Percentiles rank a stretch among this genome's conserved stretches.
Evolutionary conservation across 2,113 vertebrate genomes (phyloP).

Genomic region (Arenaria interpres): DNA sequence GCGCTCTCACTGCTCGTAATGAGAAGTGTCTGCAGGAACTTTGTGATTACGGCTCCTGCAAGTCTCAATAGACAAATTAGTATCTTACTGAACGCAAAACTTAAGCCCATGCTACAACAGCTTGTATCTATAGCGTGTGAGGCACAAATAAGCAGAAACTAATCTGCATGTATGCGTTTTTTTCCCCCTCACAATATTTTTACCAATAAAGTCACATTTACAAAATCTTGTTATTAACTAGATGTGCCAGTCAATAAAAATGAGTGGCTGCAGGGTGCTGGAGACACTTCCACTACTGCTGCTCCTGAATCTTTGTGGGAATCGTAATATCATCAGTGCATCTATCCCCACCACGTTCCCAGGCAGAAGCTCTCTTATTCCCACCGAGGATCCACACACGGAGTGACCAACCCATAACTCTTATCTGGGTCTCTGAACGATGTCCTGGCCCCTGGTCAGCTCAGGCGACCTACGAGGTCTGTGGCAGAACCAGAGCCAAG

Average conservation of each 20-base stretch:
- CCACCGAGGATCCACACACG: background rate
- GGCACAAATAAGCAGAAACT: background rate
- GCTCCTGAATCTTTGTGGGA: fast-evolving
- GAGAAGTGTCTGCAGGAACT: background rate
- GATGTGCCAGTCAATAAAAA: background rate
- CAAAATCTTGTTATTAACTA: background rate
- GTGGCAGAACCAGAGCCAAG: background rate
- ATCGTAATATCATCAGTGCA: too few relatives aligned
- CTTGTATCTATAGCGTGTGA: fast-evolving
- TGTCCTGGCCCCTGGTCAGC: background rate
- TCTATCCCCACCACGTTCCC: background rate
- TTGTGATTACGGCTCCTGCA: fast-evolving
- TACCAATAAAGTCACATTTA: background rate
- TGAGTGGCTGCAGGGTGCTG: background rate
- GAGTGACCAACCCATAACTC: background rate
- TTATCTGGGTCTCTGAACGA: background rate
- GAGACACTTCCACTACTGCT: background rate
- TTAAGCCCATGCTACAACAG: background rate
- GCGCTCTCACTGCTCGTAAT: fast-evolving
- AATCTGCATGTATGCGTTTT: background rate
- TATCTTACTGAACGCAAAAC: fast-evolving
- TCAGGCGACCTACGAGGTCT: background rate
- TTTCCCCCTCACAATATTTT: background rate
- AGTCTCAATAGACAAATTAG: background rate
- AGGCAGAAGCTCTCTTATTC: background rate